Conservation (phyloP, 2,888 invertebrate genomes). For the Lycia hirtaria region DNA sequence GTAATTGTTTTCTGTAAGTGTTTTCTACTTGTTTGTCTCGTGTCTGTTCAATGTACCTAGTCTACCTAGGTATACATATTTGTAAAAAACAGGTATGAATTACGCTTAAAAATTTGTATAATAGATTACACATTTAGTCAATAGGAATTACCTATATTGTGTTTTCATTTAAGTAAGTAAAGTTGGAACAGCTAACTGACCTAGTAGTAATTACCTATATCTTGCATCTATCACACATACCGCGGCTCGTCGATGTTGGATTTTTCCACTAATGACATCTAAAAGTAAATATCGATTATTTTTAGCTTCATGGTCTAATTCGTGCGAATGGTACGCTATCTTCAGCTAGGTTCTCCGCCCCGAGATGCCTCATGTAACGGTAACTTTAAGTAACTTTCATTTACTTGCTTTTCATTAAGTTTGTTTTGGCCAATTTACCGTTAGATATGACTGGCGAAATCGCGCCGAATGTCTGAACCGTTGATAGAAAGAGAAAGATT, state of each 20-base stretch:
- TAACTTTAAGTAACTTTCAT: slow-evolving; percentile 63
- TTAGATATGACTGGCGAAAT: slow-evolving; percentile 55
- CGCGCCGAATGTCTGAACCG: slow-evolving; percentile 41
- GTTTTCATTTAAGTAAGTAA: slow-evolving; percentile 1
- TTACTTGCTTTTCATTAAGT: slow-evolving; percentile 69
- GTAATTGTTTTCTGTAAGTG: slow-evolving; percentile 16
- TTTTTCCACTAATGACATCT: slow-evolving; percentile 42
- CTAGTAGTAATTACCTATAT: slow-evolving; percentile 57
- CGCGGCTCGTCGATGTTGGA: slow-evolving; percentile 37
- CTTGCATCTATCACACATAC: slow-evolving; percentile 48
- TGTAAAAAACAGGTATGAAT: too few species aligned
- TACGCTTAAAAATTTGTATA: background rate
- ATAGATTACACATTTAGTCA: too few species aligned
- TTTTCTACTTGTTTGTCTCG: slow-evolving; percentile 15
- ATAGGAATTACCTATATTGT: too few species aligned
- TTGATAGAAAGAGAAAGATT: slow-evolving; percentile 63
- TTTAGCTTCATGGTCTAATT: slow-evolving; percentile 11
- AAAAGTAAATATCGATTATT: slow-evolving; percentile 7
- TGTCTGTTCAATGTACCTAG: slow-evolving; percentile 20
- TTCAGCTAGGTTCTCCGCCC: slow-evolving; percentile 11
- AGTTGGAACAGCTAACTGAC: slow-evolving; percentile 26
- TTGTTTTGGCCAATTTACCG: slow-evolving; percentile 71
- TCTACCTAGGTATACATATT: background rate
- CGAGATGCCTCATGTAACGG: slow-evolving; percentile 50
- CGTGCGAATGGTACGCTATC: slow-evolving; percentile 4